phyloP scores from a whole-genome alignment of 2,113 vertebrate genomes.

The Cebidichthys violaceus region DNA sequence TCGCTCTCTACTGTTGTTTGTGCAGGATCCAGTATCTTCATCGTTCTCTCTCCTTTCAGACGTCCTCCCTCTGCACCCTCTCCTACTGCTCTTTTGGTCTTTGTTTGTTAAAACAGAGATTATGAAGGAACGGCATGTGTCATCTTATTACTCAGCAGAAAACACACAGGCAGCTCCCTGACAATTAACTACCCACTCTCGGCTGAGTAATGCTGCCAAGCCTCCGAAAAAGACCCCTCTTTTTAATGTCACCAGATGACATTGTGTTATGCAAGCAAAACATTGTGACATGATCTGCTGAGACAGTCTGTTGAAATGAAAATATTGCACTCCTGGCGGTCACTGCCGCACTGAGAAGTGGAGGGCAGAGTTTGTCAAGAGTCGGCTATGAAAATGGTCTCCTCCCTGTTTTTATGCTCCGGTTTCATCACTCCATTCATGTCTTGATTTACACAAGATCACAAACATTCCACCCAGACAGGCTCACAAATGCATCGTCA shows the following conservation, averaged over 20 bases:
- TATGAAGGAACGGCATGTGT: slow-evolving; percentile 68
- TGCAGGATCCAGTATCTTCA: neutral
- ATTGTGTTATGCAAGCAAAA: slow-evolving; percentile 76
- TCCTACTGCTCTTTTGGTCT: slow-evolving; percentile 59
- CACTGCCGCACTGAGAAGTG: slow-evolving; percentile 18
- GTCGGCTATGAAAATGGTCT: slow-evolving; percentile 24
- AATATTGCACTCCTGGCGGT: slow-evolving; percentile 62
- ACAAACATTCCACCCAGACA: neutral
- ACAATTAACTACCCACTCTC: slow-evolving; percentile 81
- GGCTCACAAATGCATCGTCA: neutral
- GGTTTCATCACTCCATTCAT: slow-evolving; percentile 22
- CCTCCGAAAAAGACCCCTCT: slow-evolving; percentile 70
- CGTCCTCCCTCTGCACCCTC: slow-evolving; percentile 4
- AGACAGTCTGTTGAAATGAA: slow-evolving; percentile 66
- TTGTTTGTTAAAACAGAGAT: slow-evolving; percentile 70
- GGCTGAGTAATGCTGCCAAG: slow-evolving; percentile 66
- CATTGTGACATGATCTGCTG: slow-evolving; percentile 70
- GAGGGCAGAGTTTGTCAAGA: slow-evolving; percentile 7
- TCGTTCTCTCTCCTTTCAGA: neutral
- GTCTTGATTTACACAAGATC: slow-evolving; percentile 21
- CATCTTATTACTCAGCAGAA: slow-evolving; percentile 74
- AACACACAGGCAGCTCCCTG: slow-evolving; percentile 72
- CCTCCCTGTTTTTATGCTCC: neutral
- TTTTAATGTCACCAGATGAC: slow-evolving; percentile 78
- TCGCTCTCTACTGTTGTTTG: slow-evolving; percentile 29